Base-by-base conservation (phyloP, 1,140 invertebrate species). In the Wasmannia auropunctata region DNA sequence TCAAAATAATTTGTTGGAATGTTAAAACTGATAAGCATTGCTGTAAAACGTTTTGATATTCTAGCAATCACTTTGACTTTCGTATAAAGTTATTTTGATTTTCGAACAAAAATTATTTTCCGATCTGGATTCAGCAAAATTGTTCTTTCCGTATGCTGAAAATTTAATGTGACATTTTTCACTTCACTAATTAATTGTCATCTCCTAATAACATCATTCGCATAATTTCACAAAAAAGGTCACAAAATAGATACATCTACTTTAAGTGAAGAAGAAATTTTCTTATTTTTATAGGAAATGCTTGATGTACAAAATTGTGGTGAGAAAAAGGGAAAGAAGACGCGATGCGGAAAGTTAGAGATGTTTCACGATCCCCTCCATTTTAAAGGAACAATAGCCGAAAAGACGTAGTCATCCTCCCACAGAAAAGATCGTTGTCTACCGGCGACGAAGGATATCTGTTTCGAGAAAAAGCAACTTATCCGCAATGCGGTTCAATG, bases 391-490 rank as follows among this genome's bases (percentile, higher is more conserved):
- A 75, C 77, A 69, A 69, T 76, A 75, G 37, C 14, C 19, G 28
- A 60, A 84, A 75, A 65, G 43, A 75, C 37, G 25, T 46, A 60
- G 28, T 28, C 25, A 49, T 58, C 25, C 19, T n/a, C 31, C 8
- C 3, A 46, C n/a, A 84, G 22, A 76, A 83, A 75, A 65, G 70
- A 84, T 60, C 37, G 62, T 43, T 65, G 62, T 67, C 34, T 67
- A 60, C 25, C n/a, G 37, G 11, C 40, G 51, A 60, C 69, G n/a
- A 31, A 7, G n/a, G 40, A 43, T 31, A 25, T 77, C 75, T 63
- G 37, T 63, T 76, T 40, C 75, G n/a, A 63, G 25, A 40, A 77
- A 77, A 77, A 31, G 28, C 46, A 54, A 54, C 28, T 40, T 77
- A 77, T 63, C 58, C 75, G 75, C 40, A 77, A 85, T 28, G 49